Evolutionary conservation across 2,888 invertebrate species (phyloP), one percentile per base, ranked within the genome.

Genomic region (Ochlodes sylvanus): DNA sequence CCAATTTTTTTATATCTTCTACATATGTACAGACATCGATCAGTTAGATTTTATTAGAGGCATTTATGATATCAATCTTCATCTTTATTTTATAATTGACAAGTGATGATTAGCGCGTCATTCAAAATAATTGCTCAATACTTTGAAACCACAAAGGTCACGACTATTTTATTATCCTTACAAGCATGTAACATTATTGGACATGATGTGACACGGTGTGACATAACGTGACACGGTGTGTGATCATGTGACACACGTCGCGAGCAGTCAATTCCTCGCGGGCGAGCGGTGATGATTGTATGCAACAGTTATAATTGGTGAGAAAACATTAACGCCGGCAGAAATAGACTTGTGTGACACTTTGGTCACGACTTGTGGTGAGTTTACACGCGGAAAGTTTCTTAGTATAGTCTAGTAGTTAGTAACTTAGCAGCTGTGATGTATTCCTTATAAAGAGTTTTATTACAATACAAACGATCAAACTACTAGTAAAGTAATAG

Each of bases 231-330:
- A 42, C 42, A 42, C 14, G 14, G 42, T 47, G 47, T 47, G 47
- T 19, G 19, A 50, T 50, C 50, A 50, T 19, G 50, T 50, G 50
- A 50, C 50, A 17, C 41, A 52, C 27, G 52, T 14, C 56, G 17
- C 27, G 7, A 52, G 58, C 5, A 42, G 27, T 34, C 62, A 54
- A 21, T 63, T 41, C 21, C 15, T 54, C 15, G 15, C 34, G 41
- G 41, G 19, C 56, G 5, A 58, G 47, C 41, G 65, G 34, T 58
- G 42, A 58, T 54, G 52, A 63, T 69, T 60, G 58, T 58, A 44
- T 52, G 42, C 19, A 63, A 63, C 64, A 58, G 64, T 69, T 58
- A 63, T 57, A 62, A 62, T 63, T 62, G 56, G 50, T 63, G 38
- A 41, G 57, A 55, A 68, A 62, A 63, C 56, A 56, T 62, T 32